phyloP scores from a whole-genome alignment of 2,888 invertebrate species.

The Coronaproctus castanopsis region DNA sequence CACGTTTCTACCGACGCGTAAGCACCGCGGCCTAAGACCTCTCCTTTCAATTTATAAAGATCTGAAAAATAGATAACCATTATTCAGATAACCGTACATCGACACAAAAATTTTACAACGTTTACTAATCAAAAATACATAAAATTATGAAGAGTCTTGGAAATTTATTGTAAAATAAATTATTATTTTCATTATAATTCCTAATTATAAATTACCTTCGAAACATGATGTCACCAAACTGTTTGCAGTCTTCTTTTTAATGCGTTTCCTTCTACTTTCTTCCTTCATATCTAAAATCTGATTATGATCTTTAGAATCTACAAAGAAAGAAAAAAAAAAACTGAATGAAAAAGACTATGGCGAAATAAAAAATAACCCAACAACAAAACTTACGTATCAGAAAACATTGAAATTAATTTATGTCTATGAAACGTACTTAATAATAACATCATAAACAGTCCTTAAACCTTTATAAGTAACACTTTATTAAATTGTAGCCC shows the following conservation, averaged over 20 bases:
- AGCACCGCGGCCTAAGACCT: slow-evolving; percentile 88
- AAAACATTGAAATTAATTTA: too few species aligned
- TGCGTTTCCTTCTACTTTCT: slow-evolving; percentile 66
- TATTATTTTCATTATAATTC: too few species aligned
- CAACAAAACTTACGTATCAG: too few species aligned
- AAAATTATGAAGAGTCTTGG: not conserved
- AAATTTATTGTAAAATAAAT: too few species aligned
- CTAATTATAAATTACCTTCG: slow-evolving; percentile 36
- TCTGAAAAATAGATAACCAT: slow-evolving; percentile 39
- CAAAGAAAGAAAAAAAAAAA: not conserved
- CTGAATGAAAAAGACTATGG: too few species aligned
- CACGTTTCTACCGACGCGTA: slow-evolving; percentile 91
- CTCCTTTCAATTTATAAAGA: slow-evolving; percentile 83
- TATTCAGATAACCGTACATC: not conserved
- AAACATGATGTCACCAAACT: slow-evolving; percentile 76
- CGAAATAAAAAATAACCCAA: too few species aligned
- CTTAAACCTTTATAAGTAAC: not conserved
- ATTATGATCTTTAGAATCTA: not conserved
- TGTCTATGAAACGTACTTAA: not conserved
- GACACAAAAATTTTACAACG: not conserved
- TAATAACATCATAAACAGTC: not conserved
- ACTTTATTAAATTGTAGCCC: not conserved
- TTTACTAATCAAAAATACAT: not conserved
- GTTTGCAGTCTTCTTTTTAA: slow-evolving; percentile 77
- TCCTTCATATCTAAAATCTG: slow-evolving; percentile 42